phyloP scores from a whole-genome alignment of 2,888 invertebrate genomes.

The Cerastis rubricosa region DNA sequence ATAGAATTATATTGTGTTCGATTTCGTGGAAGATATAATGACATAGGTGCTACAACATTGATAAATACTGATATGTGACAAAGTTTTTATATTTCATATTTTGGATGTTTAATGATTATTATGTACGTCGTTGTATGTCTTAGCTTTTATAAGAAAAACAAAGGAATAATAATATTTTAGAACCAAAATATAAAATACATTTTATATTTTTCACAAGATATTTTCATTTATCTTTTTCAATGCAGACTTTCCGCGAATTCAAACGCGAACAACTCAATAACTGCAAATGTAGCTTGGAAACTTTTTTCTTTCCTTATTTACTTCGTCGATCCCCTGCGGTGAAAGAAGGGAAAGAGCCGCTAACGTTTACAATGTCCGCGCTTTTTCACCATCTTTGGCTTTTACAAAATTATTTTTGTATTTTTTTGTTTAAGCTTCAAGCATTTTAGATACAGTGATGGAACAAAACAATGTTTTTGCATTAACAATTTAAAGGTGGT shows the following conservation, averaged over 20 bases:
- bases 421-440: slow-evolving; percentile 15
- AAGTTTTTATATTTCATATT: background rate
- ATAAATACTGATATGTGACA: background rate
- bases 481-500: background rate
- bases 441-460: slow-evolving; percentile 7
- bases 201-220: background rate
- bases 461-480: background rate
- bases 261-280: slow-evolving; percentile 36
- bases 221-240: slow-evolving; percentile 6
- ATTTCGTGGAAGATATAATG: background rate
- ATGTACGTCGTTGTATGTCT: background rate
- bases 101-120: background rate
- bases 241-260: slow-evolving; percentile 17
- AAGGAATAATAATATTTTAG: background rate
- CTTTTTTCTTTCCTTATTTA: slow-evolving; percentile 48
- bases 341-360: slow-evolving; percentile 24
- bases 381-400: slow-evolving; percentile 23
- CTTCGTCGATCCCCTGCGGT: slow-evolving; percentile 48
- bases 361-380: slow-evolving; percentile 32
- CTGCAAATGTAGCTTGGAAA: slow-evolving; percentile 37
- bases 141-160: background rate
- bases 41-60: no score
- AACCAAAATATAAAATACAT: no score
- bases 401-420: slow-evolving; percentile 21
- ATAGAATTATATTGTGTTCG: background rate